These are phyloP conservation scores for Eleutherodactylus coqui DNA, from an alignment of 2,797 vertebrate species.

Conservation along the genomic window DNA sequence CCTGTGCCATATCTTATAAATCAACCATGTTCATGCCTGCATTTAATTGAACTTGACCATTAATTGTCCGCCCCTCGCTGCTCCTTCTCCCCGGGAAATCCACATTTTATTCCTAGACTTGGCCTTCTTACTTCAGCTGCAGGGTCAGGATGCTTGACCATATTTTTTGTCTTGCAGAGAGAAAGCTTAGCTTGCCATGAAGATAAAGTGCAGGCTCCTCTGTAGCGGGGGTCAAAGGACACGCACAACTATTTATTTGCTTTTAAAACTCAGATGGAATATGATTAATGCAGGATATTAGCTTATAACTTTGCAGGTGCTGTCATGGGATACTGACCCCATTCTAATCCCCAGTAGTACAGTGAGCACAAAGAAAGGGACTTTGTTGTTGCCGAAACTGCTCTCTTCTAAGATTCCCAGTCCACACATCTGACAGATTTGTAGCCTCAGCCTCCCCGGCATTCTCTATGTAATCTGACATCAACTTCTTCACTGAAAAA, in stretches of 20 bases:
- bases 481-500: conserved; percentile 35
- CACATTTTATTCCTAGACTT: conserved; percentile 19
- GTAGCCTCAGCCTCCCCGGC: conserved; percentile 20
- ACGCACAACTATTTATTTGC: conserved; percentile 76
- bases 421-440: conserved; percentile 58
- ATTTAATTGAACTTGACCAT: conserved; percentile 25
- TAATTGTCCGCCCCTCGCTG: background rate
- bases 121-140: conserved; percentile 40
- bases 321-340: conserved; percentile 73
- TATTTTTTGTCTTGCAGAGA: conserved; percentile 61
- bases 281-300: conserved; percentile 79
- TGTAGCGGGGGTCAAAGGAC: conserved; percentile 74
- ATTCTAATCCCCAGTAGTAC: conserved; percentile 74
- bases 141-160: conserved; percentile 54
- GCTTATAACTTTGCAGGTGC: conserved; percentile 75
- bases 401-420: conserved; percentile 51
- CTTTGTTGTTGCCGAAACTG: conserved; percentile 74
- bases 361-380: conserved; percentile 63
- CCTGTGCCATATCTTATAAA: background rate
- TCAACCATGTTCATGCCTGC: background rate
- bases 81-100: conserved; percentile 33
- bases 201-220: conserved; percentile 72
- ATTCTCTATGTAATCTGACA: conserved; percentile 11
- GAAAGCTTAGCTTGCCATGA: conserved; percentile 64
- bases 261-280: conserved; percentile 74